A percentile compares a stretch with the other conserved stretches of the same genome.
Evolutionary conservation across 2,888 invertebrate species (phyloP).

Genomic region (Charanyca ferruginea): DNA sequence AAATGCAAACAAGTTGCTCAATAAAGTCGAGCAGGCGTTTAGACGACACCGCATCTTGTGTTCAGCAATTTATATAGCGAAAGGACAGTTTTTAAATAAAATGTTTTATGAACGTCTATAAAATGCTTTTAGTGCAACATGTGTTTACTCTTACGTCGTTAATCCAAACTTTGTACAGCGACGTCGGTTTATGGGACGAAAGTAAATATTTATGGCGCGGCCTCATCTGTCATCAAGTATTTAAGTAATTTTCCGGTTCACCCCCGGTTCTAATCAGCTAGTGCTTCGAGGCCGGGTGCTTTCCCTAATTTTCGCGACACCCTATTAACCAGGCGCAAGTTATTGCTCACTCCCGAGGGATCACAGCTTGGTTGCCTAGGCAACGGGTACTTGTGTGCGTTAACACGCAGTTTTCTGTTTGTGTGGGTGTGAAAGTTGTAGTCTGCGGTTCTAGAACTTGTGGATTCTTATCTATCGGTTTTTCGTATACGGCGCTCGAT

Average conservation of each 20-base stretch:
- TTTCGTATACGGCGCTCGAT: constrained; percentile 69
- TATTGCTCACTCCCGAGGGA: constrained; percentile 83
- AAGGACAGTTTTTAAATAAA: constrained; percentile 72
- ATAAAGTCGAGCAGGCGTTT: constrained; percentile 75
- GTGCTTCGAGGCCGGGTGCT: constrained; percentile 80
- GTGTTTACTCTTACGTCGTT: constrained; percentile 82
- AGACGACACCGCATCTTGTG: constrained; percentile 61
- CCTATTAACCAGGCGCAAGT: constrained; percentile 86
- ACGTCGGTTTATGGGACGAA: constrained; percentile 74
- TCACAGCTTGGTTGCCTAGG: constrained; percentile 77
- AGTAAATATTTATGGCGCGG: constrained; percentile 79
- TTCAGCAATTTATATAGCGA: constrained; percentile 62
- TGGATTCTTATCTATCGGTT: constrained; percentile 81
- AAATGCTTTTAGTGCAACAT: constrained; percentile 83
- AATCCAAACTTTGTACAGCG: constrained; percentile 81
- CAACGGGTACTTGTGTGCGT: constrained; percentile 78
- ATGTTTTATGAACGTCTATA: constrained; percentile 75
- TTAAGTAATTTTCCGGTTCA: constrained; percentile 85
- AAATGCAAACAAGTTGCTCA: constrained; percentile 72
- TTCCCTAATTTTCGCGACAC: constrained; percentile 87
- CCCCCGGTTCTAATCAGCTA: constrained; percentile 83
- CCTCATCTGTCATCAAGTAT: constrained; percentile 79
- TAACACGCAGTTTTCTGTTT: constrained; percentile 72
- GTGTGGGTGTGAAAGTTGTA: constrained; percentile 78
- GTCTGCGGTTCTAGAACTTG: constrained; percentile 82